phyloP scores from a whole-genome alignment of 2,797 vertebrate genomes.

The Danio tinwini region DNA sequence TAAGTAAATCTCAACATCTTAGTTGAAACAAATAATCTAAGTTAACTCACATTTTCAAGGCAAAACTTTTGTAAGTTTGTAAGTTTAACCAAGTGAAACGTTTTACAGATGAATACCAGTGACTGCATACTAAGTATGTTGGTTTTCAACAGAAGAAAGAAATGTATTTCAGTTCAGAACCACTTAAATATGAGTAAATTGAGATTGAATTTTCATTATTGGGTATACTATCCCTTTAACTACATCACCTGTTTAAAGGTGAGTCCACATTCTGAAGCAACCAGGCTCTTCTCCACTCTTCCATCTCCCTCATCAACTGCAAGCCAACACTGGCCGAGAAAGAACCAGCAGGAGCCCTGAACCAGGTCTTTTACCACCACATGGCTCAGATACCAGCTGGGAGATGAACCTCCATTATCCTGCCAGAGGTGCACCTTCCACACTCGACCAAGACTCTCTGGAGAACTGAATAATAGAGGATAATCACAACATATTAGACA shows the following conservation, averaged over 20 bases:
- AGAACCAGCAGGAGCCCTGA: slow-evolving; percentile 72
- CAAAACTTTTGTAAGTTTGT: too few species aligned
- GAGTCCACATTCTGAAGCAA: slow-evolving; percentile 61
- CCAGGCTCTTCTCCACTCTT: slow-evolving; percentile 76
- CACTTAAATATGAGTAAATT: not conserved
- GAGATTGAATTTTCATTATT: not conserved
- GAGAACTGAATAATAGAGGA: slow-evolving; percentile 65
- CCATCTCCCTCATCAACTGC: slow-evolving; percentile 75
- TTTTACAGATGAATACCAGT: too few species aligned
- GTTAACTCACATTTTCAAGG: too few species aligned
- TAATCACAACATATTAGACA: not conserved
- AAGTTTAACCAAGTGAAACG: too few species aligned
- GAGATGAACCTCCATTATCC: slow-evolving; percentile 76
- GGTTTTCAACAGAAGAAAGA: not conserved
- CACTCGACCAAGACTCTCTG: slow-evolving; percentile 77
- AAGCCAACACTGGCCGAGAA: slow-evolving; percentile 83
- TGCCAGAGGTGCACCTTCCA: slow-evolving; percentile 84
- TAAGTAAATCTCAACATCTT: too few species aligned
- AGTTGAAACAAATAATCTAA: too few species aligned
- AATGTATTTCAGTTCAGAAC: not conserved
- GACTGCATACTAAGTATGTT: not conserved
- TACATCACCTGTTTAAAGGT: slow-evolving; percentile 76
- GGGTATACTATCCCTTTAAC: not conserved
- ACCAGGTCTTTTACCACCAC: slow-evolving; percentile 77
- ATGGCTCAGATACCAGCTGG: slow-evolving; percentile 80